Conservation (phyloP, 2,113 vertebrate genomes). For the Fulmarus glacialis region DNA sequence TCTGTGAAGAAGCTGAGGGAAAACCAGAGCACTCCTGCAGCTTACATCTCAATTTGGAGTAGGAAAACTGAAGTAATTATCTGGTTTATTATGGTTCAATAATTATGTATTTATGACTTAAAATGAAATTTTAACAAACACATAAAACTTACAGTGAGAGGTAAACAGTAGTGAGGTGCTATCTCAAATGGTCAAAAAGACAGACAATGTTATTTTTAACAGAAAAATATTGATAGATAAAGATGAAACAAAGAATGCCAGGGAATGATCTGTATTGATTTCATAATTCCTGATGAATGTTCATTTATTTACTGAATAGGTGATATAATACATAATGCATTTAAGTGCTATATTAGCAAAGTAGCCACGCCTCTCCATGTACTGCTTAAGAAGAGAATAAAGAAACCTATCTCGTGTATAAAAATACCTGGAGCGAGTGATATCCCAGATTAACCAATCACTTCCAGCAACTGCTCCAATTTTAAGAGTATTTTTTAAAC, state of each 20-base stretch:
- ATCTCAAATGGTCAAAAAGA: neutral
- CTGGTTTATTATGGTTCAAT: neutral
- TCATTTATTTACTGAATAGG: neutral
- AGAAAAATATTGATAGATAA: neutral
- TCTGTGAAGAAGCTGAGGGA: neutral
- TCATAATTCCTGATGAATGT: neutral
- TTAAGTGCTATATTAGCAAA: neutral
- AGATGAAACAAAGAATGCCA: neutral
- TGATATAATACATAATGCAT: neutral
- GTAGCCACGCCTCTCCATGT: neutral
- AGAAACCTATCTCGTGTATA: neutral
- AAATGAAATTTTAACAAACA: neutral
- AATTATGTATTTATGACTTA: neutral
- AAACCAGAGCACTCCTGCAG: neutral
- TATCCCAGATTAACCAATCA: constrained; percentile 97
- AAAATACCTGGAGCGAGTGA: constrained; percentile 90
- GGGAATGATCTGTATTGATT: neutral
- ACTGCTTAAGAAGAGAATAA: neutral
- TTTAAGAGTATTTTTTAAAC: constrained; percentile 91
- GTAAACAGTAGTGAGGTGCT: neutral
- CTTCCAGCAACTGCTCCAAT: constrained; percentile 93
- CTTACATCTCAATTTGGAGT: neutral
- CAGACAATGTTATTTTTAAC: neutral
- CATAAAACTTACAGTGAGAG: neutral
- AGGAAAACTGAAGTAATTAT: neutral